Conservation (phyloP, 2,888 invertebrate species). For the Oscheius sp. region DNA sequence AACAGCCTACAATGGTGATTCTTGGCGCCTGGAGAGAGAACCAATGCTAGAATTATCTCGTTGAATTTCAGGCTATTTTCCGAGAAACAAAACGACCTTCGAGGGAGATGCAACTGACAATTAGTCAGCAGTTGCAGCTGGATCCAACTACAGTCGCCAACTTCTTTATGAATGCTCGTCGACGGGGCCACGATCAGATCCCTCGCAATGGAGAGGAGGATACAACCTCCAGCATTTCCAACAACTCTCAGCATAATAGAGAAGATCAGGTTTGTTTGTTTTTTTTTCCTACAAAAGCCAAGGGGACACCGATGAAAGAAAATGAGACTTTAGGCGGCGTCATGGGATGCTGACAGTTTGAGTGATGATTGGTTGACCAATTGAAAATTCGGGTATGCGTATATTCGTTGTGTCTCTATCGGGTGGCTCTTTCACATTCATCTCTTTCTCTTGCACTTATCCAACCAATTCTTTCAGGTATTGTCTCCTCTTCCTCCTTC, state of each 20-base stretch:
- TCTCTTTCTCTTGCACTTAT: background rate
- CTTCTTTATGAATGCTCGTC: conserved; percentile 99
- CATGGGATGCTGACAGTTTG: background rate
- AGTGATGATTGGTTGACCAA: background rate
- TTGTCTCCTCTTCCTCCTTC: conserved; percentile 1
- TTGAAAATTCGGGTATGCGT: background rate
- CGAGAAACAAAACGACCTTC: conserved; percentile 69
- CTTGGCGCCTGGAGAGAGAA: background rate
- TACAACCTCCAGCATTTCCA: conserved; percentile 16
- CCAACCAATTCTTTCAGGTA: background rate
- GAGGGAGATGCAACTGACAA: conserved; percentile 68
- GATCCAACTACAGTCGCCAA: conserved; percentile 78
- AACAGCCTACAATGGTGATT: background rate
- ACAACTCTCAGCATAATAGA: conserved; percentile 14
- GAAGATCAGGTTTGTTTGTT: conserved; percentile 25
- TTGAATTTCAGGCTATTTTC: conserved; percentile 64
- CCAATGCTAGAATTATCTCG: background rate
- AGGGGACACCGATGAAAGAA: background rate
- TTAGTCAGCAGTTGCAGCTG: conserved; percentile 63
- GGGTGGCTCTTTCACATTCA: background rate
- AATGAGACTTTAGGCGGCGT: background rate
- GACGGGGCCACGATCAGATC: conserved; percentile 26
- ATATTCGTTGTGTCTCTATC: background rate
- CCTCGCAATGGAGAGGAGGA: conserved; percentile 20
- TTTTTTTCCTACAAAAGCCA: background rate